These are phyloP conservation scores for Sylvia borin DNA, from an alignment of 2,797 vertebrate genomes.

Conservation along the genomic window DNA sequence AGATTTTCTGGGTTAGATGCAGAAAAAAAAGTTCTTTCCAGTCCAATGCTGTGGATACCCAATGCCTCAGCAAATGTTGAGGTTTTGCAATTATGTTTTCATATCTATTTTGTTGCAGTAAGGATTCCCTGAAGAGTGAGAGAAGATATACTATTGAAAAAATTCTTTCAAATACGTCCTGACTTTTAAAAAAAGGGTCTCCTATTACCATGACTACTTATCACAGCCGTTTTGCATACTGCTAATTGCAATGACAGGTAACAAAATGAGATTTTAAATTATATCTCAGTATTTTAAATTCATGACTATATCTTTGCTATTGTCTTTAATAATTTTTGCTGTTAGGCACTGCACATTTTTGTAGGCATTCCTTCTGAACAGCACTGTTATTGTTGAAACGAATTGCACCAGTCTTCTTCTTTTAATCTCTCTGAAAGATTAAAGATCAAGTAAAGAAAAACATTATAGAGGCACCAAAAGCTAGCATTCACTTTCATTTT, in stretches of 20 bases:
- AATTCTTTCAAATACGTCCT: not conserved
- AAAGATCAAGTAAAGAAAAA: slow-evolving; percentile 12
- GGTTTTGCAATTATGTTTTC: not conserved
- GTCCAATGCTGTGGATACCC: not conserved
- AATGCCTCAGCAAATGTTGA: not conserved
- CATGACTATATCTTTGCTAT: not conserved
- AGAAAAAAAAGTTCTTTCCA: not conserved
- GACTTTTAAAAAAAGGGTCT: not conserved
- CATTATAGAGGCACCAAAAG: not conserved
- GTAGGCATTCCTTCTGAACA: not conserved
- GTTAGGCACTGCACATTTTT: not conserved
- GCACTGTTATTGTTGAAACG: not conserved
- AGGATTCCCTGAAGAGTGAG: not conserved
- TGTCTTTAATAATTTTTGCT: not conserved
- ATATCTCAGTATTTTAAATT: not conserved
- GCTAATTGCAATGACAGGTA: slow-evolving; percentile 1
- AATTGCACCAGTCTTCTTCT: not conserved
- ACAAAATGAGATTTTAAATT: slow-evolving; percentile 1
- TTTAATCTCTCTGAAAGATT: slow-evolving; percentile 29
- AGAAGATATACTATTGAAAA: not conserved
- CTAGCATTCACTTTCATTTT: not conserved
- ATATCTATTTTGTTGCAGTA: not conserved
- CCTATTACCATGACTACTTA: not conserved
- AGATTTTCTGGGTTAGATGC: not conserved
- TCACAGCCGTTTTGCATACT: not conserved